phyloP scores from a whole-genome alignment of 2,113 vertebrate genomes.

The Serilophus lunatus region DNA sequence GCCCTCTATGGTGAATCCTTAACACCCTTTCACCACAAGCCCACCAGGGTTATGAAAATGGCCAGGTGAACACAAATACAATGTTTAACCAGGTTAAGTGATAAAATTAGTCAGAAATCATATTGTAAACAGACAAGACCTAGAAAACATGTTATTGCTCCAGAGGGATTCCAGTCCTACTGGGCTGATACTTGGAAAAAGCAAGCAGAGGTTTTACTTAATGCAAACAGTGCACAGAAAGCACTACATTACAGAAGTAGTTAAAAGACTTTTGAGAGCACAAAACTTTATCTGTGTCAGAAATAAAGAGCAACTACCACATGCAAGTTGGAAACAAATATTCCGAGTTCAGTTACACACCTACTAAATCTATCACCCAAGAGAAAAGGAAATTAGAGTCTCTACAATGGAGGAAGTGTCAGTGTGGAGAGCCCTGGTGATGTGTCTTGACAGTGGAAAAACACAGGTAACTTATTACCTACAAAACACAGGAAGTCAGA shows the following conservation, averaged over 20 bases:
- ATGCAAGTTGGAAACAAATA: background rate
- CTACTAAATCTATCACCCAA: background rate
- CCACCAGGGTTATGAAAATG: background rate
- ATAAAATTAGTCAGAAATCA: background rate
- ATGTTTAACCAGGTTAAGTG: background rate
- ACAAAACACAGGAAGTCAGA: background rate
- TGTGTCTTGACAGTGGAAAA: background rate
- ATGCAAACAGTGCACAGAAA: background rate
- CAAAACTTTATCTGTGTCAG: background rate
- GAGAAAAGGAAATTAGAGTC: background rate
- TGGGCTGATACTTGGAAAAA: background rate
- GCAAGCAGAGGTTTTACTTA: background rate
- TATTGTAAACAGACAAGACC: background rate
- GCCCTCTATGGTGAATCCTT: background rate
- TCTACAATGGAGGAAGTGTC: background rate
- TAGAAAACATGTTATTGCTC: background rate
- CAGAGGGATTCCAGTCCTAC: background rate
- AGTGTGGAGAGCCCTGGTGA: background rate
- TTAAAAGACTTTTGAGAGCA: background rate
- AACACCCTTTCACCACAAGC: background rate
- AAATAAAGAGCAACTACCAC: background rate
- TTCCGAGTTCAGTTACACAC: background rate
- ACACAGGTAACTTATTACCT: background rate
- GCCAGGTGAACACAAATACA: background rate
- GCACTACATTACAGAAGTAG: background rate